phyloP scores from a whole-genome alignment of 2,797 vertebrate genomes.

The Bradypus variegatus region DNA sequence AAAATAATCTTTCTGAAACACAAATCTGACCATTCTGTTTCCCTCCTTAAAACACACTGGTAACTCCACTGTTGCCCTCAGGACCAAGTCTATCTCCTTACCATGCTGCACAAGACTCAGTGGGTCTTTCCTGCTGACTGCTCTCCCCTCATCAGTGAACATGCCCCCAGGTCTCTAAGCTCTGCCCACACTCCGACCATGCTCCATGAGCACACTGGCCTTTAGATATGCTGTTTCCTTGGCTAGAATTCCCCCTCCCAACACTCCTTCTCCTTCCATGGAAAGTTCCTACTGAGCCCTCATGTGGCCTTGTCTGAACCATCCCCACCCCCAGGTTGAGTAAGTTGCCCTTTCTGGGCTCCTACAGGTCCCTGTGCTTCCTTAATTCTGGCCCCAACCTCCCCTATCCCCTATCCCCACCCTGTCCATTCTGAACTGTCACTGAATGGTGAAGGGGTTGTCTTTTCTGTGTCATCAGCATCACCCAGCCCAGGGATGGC shows the following conservation, averaged over 20 bases:
- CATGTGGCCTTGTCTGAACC: background rate
- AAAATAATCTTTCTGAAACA: background rate
- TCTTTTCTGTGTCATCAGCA: background rate
- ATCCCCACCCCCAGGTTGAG: background rate
- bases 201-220: background rate
- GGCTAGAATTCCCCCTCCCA: background rate
- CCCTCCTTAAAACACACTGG: background rate
- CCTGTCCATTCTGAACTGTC: background rate
- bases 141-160: background rate
- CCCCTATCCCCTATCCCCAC: background rate
- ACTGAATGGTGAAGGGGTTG: background rate
- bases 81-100: background rate
- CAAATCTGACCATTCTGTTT: background rate
- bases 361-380: background rate
- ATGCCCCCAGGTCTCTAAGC: too few species aligned
- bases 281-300: background rate
- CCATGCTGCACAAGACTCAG: background rate
- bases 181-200: background rate
- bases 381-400: background rate
- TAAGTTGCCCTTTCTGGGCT: background rate
- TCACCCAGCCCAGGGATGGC: background rate
- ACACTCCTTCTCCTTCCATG: background rate
- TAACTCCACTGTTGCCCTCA: background rate
- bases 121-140: background rate
- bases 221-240: background rate